Evolutionary conservation across 35 echinoderm and acorn worm species (phyloP), one percentile per base, ranked within the genome.

Genomic region (Apostichopus parvimensis): DNA sequence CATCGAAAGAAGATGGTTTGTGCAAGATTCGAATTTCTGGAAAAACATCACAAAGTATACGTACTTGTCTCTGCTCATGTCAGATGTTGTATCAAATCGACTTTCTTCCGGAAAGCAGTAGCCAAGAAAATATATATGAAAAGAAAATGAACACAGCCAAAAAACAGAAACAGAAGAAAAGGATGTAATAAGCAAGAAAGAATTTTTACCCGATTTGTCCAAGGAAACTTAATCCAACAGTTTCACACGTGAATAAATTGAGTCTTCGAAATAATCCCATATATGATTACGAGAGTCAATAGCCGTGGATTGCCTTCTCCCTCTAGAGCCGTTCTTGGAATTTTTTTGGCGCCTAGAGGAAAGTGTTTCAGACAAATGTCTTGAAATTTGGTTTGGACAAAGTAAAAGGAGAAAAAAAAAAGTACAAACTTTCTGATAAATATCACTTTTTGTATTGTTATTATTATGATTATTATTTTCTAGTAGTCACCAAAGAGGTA

Each of bases 191-290:
- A 61, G 12, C 58, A 61, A 8, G 58, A 61, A 12, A 61, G 58
- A 61, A 61, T 61, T 61, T 61, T 61, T 8, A 61, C 58, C 12
- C 58, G 12, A 61, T 5, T 61, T 61, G 58, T 61, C 58, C 12
- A 61, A 18, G 71, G 71, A 75, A 75, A 75, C 17, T 22, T 75
- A 75, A 75, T 75, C 71, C 71, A 75, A n/a, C 71, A 75, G 15
- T 75, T 18, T n/a, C 71, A n/a, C 71, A 75, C 71, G 71, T 75
- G 71, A 75, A 75, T 75, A 75, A n/a, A 75, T 75, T n/a, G 71
- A 75, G 71, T 75, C 71, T 75, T 75, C n/a, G 15, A 75, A 75
- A 3, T 18, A 75, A 75, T 22, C 71, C 21, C 71, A 20, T n/a
- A 75, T 22, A 75, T 75, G 71, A 75, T 75, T 75, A 75, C 15